Conservation (phyloP, 1,140 invertebrate species). For the Bactericera cockerelli region DNA sequence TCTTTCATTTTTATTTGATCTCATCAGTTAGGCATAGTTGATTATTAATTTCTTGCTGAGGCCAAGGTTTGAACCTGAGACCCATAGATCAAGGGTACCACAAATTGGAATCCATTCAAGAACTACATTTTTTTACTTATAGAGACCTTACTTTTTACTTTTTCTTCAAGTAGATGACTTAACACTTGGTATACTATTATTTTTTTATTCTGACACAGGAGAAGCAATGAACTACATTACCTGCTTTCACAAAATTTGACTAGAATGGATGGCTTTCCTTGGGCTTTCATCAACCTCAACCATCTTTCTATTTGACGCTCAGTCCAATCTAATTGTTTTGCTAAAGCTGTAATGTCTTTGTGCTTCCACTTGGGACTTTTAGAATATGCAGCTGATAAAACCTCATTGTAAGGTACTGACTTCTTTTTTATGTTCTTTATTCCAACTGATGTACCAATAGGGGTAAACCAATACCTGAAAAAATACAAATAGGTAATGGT, state of each 20-base stretch:
- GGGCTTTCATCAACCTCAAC: slow-evolving; percentile 61
- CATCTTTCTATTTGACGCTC: slow-evolving; percentile 80
- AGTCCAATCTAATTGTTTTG: slow-evolving; percentile 75
- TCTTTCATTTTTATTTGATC: too few relatives aligned
- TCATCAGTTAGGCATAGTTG: too few relatives aligned
- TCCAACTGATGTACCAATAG: slow-evolving; percentile 55
- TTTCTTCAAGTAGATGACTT: too few relatives aligned
- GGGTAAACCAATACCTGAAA: slow-evolving; percentile 57
- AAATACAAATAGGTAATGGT: slow-evolving; percentile 15
- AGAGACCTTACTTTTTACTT: too few relatives aligned
- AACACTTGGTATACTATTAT: too few relatives aligned
- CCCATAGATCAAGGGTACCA: too few relatives aligned
- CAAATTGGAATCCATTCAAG: too few relatives aligned
- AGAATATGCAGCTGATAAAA: slow-evolving; percentile 55
- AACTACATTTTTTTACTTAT: too few relatives aligned
- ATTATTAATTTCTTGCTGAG: too few relatives aligned
- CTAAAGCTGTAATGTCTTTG: slow-evolving; percentile 55
- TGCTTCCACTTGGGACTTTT: slow-evolving; percentile 48
- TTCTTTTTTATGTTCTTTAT: slow-evolving; percentile 61
- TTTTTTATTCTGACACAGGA: too few relatives aligned
- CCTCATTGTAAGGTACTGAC: slow-evolving; percentile 46
- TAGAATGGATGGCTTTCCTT: slow-evolving; percentile 73
- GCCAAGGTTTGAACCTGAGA: too few relatives aligned
- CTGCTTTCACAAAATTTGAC: slow-evolving; percentile 84
- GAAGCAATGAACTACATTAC: too few relatives aligned